Evolutionary conservation across 2,888 invertebrate genomes (phyloP), one percentile per base, ranked within the genome.

Genomic region (Clunio marinus): DNA sequence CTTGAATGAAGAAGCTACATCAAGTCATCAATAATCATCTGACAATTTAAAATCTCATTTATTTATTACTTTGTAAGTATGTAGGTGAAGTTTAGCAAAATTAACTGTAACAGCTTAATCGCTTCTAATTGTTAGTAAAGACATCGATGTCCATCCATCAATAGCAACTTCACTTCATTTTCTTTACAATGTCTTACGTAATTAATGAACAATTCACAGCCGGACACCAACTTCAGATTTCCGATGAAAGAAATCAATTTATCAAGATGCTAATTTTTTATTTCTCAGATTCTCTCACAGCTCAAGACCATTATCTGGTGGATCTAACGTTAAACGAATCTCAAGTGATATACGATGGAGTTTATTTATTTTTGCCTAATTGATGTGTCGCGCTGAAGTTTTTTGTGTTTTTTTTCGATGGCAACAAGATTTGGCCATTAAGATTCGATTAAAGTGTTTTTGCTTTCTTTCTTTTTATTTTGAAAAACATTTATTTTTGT

Each of bases 381-480:
- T 67, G 66, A 67, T 67, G 66, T 67, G 66, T 67, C 66, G 66
- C 66, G 66, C 28, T 67, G 57, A 67, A 27, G 41, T 55, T 67
- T 67, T 45, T 35, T 27, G 22, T 67, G 66, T 67, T 55, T 24
- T 45, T 41, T 55, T 22, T 25, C 15, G 32, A 67, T 67, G 81
- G 80, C 82, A 82, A 84, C 84, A 85, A 81, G 84, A 83, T 84
- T 84, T 83, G 83, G 82, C 84, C 84, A 84, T 85, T 85, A 84
- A 84, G 84, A 83, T 55, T 55, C 58, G 58, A 58, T 58, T 58
- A 58, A 67, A 55, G 24, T 17, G 66, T 35, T 28, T 67, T 57
- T 35, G 22, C 20, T 32, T 41, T 45, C 55, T n/a, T n/a, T n/a
- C n/a, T n/a, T n/a, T n/a, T n/a, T n/a, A n/a, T n/a, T n/a, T n/a